Conservation (phyloP, 2,888 invertebrate species). For the Amiota mariae region DNA sequence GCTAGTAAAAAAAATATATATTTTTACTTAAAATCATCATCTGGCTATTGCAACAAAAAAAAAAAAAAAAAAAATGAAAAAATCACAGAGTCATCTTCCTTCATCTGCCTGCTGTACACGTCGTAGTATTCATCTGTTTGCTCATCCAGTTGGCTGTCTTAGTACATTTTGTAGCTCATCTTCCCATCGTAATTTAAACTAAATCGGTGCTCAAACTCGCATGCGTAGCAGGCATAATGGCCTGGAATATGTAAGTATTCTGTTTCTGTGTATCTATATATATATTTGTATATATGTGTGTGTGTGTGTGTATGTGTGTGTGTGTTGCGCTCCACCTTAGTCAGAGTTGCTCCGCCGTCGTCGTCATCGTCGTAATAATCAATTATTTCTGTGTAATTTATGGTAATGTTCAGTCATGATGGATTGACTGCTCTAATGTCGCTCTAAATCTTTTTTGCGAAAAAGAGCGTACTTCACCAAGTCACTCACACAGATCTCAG, state of each 20-base stretch:
- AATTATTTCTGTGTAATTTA: slow-evolving; percentile 74
- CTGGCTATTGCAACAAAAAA: not conserved
- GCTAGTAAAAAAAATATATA: slow-evolving; percentile 54
- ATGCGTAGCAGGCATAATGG: slow-evolving; percentile 55
- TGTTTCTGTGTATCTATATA: too few relatives aligned
- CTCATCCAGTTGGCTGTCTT: slow-evolving; percentile 26
- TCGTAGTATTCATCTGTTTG: slow-evolving; percentile 44
- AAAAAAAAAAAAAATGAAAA: too few relatives aligned
- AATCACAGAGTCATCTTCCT: not conserved
- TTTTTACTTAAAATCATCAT: slow-evolving; percentile 39
- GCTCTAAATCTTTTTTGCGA: slow-evolving; percentile 72
- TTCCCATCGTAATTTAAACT: slow-evolving; percentile 71
- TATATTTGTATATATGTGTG: not conserved
- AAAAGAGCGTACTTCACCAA: slow-evolving; percentile 39
- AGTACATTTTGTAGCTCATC: slow-evolving; percentile 52
- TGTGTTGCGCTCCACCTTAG: not conserved
- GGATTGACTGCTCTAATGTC: slow-evolving; percentile 75
- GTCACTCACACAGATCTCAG: slow-evolving; percentile 19
- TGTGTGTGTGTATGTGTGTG: too few relatives aligned
- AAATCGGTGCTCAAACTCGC: slow-evolving; percentile 63
- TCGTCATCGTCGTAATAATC: slow-evolving; percentile 70
- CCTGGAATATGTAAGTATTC: not conserved
- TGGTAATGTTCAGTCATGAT: slow-evolving; percentile 74
- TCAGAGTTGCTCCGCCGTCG: slow-evolving; percentile 14
- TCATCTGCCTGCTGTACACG: not conserved